Evolutionary conservation across 37 sponge, comb jelly and placozoan genomes (phyloP).

Genomic region (Beroe ovata): DNA sequence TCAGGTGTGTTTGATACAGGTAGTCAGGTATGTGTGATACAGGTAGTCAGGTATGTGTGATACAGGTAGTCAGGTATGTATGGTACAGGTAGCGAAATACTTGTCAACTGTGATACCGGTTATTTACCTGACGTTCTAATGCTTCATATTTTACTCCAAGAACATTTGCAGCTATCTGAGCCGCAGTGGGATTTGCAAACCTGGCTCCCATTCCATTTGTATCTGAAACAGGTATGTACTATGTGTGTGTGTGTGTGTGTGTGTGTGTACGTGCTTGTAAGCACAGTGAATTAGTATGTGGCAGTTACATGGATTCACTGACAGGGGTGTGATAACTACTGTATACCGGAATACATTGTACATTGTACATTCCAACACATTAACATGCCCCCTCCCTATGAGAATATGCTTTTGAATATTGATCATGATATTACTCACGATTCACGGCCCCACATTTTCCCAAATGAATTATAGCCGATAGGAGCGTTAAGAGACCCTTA

Average conservation of each 20-base stretch:
- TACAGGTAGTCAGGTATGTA: no score
- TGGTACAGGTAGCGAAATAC: no score
- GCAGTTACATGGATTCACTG: background rate
- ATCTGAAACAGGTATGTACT: constrained; percentile 63
- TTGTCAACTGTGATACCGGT: background rate
- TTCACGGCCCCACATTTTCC: constrained; percentile 87
- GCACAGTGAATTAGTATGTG: constrained; percentile 1
- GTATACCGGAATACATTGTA: background rate
- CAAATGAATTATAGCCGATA: constrained; percentile 95
- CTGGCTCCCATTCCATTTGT: constrained; percentile 73
- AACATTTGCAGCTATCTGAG: constrained; percentile 89
- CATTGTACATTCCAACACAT: no score
- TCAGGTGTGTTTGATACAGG: no score
- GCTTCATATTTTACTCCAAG: constrained; percentile 91
- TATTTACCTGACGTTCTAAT: constrained; percentile 72
- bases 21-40: no score
- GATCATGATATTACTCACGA: no score
- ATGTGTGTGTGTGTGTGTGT: no score
- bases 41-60: no score
- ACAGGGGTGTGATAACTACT: background rate
- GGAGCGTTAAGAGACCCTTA: constrained; percentile 88
- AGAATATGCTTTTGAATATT: no score
- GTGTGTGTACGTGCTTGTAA: no score
- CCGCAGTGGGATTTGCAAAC: constrained; percentile 91
- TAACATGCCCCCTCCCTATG: no score